These are phyloP conservation scores for silkworm (Bombyx mori) DNA, from an alignment of 1,140 invertebrate genomes.

Conservation along the genomic window DNA sequence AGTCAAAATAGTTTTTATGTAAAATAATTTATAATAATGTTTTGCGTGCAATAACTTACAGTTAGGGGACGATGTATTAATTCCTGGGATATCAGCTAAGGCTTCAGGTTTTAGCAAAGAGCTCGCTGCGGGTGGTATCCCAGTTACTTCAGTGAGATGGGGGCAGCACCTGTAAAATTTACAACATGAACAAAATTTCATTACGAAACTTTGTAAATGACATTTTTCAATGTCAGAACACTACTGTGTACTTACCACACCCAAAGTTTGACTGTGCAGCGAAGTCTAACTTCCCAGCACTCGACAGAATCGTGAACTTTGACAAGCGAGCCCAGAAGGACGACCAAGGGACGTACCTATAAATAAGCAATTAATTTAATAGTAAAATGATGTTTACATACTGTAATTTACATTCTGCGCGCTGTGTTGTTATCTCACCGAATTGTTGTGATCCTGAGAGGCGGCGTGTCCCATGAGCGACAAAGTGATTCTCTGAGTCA, in stretches of 20 bases:
- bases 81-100: slow-evolving; percentile 47
- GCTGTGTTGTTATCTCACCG: slow-evolving; percentile 34
- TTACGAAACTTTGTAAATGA: slow-evolving; percentile 3
- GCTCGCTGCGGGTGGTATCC: slow-evolving; percentile 51
- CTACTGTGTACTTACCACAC: slow-evolving; percentile 50
- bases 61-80: slow-evolving; percentile 54
- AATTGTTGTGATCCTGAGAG: slow-evolving; percentile 70
- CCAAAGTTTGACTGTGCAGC: slow-evolving; percentile 83
- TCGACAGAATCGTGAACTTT: slow-evolving; percentile 88
- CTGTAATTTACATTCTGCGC: neutral
- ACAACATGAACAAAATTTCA: slow-evolving; percentile 1
- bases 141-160: slow-evolving; percentile 62
- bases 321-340: slow-evolving; percentile 87
- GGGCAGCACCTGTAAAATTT: slow-evolving; percentile 56
- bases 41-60: slow-evolving; percentile 31
- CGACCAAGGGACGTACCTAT: slow-evolving; percentile 85
- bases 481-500: slow-evolving; percentile 86
- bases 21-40: no score
- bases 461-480: slow-evolving; percentile 79
- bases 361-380: slow-evolving; percentile 10
- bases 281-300: slow-evolving; percentile 94
- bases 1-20: no score
- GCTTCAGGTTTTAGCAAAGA: slow-evolving; percentile 49
- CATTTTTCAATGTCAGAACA: neutral
- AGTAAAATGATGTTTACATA: neutral